Evolutionary conservation across 2,797 vertebrate species (phyloP).

Genomic region (Periparus ater): DNA sequence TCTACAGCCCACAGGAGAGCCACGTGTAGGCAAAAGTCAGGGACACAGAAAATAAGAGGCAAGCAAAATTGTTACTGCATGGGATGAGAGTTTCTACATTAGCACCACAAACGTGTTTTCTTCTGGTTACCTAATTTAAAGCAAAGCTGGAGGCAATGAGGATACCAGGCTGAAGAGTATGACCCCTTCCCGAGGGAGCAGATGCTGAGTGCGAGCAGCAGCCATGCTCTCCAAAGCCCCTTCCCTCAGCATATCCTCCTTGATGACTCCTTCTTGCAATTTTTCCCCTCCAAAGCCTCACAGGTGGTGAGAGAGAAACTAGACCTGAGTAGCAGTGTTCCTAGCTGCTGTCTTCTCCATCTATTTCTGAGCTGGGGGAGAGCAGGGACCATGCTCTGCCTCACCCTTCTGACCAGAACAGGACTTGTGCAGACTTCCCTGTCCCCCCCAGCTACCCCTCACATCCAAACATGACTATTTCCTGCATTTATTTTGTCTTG

Average conservation of each 20-base stretch:
- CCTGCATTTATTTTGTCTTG: background rate
- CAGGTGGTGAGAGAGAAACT: background rate
- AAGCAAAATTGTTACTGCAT: background rate
- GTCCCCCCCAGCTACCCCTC: background rate
- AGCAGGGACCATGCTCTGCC: background rate
- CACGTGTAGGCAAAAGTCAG: background rate
- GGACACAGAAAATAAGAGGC: background rate
- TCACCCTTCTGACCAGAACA: background rate
- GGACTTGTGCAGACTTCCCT: background rate
- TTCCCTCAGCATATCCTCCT: background rate
- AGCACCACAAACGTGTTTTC: background rate
- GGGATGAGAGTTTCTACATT: background rate
- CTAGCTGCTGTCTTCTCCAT: background rate
- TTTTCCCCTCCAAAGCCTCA: background rate
- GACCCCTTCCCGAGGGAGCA: background rate
- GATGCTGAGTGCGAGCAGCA: background rate
- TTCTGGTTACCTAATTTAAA: background rate
- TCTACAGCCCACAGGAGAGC: background rate
- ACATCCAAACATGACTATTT: background rate
- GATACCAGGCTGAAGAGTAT: background rate
- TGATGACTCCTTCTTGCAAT: background rate
- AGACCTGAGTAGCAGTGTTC: background rate
- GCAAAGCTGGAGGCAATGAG: background rate
- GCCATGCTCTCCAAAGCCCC: background rate
- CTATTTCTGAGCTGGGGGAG: rapidly evolving